phyloP scores from a whole-genome alignment of 2,113 vertebrate species.

The Cacatua alba region DNA sequence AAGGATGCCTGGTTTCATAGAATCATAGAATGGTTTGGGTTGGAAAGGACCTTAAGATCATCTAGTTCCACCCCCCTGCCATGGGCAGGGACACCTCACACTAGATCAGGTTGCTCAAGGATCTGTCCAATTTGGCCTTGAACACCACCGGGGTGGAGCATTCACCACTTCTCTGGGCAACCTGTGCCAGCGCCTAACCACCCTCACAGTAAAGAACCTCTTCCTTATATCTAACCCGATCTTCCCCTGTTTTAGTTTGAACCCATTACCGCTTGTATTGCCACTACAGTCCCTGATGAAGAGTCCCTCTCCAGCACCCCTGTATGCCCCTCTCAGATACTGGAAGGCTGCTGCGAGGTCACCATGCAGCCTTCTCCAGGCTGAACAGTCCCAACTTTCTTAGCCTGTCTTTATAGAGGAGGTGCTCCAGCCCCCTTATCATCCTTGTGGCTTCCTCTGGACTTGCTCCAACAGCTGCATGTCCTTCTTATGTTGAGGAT shows the following conservation, averaged over 20 bases:
- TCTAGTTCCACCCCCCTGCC: background rate
- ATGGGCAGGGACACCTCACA: background rate
- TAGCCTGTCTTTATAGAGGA: background rate
- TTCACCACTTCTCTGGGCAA: background rate
- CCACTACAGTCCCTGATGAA: background rate
- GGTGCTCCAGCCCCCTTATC: background rate
- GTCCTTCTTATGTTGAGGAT: background rate
- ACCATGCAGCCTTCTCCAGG: background rate
- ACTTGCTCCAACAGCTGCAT: background rate
- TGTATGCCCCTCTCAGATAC: background rate
- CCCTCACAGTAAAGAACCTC: background rate
- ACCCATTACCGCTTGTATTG: background rate
- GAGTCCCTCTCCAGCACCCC: background rate
- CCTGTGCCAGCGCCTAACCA: background rate
- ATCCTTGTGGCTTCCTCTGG: background rate
- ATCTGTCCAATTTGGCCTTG: background rate
- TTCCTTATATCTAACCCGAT: background rate
- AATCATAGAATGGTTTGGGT: background rate
- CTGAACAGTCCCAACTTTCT: background rate
- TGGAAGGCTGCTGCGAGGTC: background rate
- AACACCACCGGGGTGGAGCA: background rate
- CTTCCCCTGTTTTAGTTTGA: background rate
- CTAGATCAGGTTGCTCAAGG: background rate
- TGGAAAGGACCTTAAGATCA: background rate
- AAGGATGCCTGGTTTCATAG: accelerated